Evolutionary conservation across 2,797 vertebrate species (phyloP).

Genomic region (Lutjanus argentimaculatus): DNA sequence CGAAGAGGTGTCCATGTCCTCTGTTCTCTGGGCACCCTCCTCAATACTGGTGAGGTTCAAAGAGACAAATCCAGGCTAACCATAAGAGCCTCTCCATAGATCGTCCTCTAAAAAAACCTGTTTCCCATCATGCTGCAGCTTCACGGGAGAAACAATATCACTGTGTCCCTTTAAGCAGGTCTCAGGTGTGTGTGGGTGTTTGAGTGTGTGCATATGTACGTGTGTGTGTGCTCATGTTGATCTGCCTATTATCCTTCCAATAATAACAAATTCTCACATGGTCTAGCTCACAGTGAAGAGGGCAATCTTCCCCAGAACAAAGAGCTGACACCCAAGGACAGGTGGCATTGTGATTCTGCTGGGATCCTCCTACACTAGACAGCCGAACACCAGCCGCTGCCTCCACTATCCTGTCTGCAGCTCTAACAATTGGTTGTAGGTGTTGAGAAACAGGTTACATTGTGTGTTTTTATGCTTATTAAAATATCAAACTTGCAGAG

Average conservation of each 20-base stretch:
- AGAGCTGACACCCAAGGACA: conserved; percentile 53
- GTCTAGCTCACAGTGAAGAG: conserved; percentile 33
- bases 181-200: conserved; percentile 35
- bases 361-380: conserved; percentile 28
- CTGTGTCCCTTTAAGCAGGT: conserved; percentile 31
- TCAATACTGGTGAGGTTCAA: conserved; percentile 27
- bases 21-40: conserved; percentile 7
- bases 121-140: conserved; percentile 52
- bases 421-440: conserved; percentile 14
- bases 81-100: conserved; percentile 48
- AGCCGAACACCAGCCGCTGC: conserved; percentile 16
- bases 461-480: not conserved
- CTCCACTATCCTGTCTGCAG: conserved; percentile 19
- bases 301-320: conserved; percentile 53
- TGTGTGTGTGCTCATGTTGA: conserved; percentile 40
- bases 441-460: not conserved
- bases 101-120: conserved; percentile 39
- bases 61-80: conserved; percentile 53
- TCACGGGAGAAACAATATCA: conserved; percentile 33
- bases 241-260: conserved; percentile 55
- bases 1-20: conserved; percentile 29
- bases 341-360: conserved; percentile 35
- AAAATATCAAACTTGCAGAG: not conserved
- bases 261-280: conserved; percentile 55
- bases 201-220: conserved; percentile 26